These are phyloP conservation scores for Rhynchomys soricoides DNA, from an alignment of 2,113 vertebrate genomes.

Conservation along the genomic window DNA sequence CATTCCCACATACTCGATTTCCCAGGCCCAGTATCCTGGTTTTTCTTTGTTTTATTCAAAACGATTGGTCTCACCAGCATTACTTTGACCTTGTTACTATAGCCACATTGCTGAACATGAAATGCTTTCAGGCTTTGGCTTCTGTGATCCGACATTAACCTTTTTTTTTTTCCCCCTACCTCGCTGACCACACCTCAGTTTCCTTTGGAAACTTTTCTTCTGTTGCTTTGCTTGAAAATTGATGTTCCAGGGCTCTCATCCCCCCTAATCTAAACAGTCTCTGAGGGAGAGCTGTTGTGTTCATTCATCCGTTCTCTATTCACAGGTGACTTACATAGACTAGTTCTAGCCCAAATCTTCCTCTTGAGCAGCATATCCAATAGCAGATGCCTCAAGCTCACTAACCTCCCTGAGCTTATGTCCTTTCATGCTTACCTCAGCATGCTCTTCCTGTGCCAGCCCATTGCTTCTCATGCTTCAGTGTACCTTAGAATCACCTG, in stretches of 20 bases:
- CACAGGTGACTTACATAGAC: neutral
- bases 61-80: neutral
- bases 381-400: neutral
- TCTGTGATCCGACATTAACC: neutral
- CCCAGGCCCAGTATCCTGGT: neutral
- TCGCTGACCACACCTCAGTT: neutral
- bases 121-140: neutral
- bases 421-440: too few species aligned
- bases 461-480: neutral
- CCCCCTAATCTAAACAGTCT: neutral
- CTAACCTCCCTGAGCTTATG: neutral
- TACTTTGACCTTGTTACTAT: neutral
- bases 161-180: neutral
- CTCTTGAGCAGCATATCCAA: neutral
- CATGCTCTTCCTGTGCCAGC: neutral
- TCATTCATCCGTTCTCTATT: neutral
- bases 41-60: neutral
- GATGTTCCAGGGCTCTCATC: neutral
- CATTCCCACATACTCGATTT: neutral
- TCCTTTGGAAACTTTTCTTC: neutral
- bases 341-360: neutral
- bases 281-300: neutral
- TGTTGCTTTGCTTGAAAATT: neutral
- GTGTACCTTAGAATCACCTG: neutral
- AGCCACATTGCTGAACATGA: neutral